Base-by-base conservation (phyloP, 2,888 invertebrate genomes). In the Drosophila austrosaltans region DNA sequence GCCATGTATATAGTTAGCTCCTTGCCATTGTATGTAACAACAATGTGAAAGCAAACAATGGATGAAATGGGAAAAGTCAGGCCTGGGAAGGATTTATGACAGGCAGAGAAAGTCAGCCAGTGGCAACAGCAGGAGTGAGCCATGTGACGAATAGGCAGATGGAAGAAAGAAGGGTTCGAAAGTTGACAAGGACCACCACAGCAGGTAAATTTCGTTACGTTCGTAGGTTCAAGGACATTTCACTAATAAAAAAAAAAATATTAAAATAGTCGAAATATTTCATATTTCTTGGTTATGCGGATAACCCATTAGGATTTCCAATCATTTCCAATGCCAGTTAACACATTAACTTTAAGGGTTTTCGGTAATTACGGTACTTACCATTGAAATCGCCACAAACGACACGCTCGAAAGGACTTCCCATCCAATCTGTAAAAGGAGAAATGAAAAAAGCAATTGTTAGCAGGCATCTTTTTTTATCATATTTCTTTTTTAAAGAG, bases 351-450 rank as follows among this genome's bases (percentile, higher is more conserved):
- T 70, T 75, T 63, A 74, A 78, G 77, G 73, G 75, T 78, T 78
- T 78, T 77, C 44, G 54, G 64, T 53, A 70, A 36, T 12, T 42
- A 57, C 39, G 68, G 77, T 85, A 95, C 95, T 94, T 95, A 96
- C 96, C 96, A 95, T 95, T 95, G 93, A 96, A 97, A 96, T 97
- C 96, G 95, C 97, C 97, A 95, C 97, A 97, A 93, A 97, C 97
- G 94, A 97, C 97, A 94, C 97, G 95, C 94, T 97, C 97, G 94
- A 97, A 97, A 92, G 97, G 97, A 94, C 96, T 97, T 94, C 96
- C 97, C 96, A 97, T 97, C 97, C 97, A 97, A 95, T 97, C 97
- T 97, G 95, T 10, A 90, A 90, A 65, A 57, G 66, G 40, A 36
- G 28, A 76, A 72, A 64, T 71, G 30, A 28, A 16, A 59, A 72